A percentile compares a stretch with the other conserved stretches of the same genome.
phyloP scores from a whole-genome alignment of 1,140 invertebrate species.

The Lordiphosa stackelbergi region DNA sequence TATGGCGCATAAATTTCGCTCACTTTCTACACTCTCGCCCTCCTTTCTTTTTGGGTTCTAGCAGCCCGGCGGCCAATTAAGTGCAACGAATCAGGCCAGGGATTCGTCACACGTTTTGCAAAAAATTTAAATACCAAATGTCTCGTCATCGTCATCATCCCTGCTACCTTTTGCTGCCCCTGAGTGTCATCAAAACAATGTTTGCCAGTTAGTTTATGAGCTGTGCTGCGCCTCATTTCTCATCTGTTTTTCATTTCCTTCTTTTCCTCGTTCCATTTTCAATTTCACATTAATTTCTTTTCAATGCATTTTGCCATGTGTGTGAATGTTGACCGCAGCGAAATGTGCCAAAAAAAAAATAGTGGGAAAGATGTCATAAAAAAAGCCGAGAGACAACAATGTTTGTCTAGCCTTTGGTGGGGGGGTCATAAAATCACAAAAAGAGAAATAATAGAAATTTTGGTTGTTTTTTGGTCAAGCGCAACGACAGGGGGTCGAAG shows the following conservation, averaged over 20 bases:
- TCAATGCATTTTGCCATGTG: conserved; percentile 32
- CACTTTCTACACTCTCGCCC: conserved; percentile 44
- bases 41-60: conserved; percentile 1
- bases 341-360: conserved; percentile 33
- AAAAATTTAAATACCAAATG: conserved; percentile 64
- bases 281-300: conserved; percentile 73
- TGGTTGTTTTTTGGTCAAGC: conserved; percentile 51
- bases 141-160: conserved; percentile 14
- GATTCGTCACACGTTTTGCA: conserved; percentile 64
- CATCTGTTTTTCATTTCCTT: conserved; percentile 33
- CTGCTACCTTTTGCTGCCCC: conserved; percentile 34
- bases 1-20: conserved; percentile 66
- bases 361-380: conserved; percentile 61
- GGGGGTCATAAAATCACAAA: conserved; percentile 51
- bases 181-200: conserved; percentile 73
- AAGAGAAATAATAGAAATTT: conserved; percentile 24
- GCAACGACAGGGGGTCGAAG: conserved; percentile 59
- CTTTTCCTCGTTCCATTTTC: conserved; percentile 36
- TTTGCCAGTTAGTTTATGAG: conserved; percentile 71
- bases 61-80: conserved; percentile 53
- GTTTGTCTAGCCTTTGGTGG: conserved; percentile 25
- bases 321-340: conserved; percentile 47
- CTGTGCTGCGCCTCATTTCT: conserved; percentile 54
- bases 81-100: conserved; percentile 57
- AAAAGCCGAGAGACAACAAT: conserved; percentile 39